Percentiles rank a stretch among this genome's conserved stretches.
These are phyloP conservation scores for Labeo calbasu DNA, from an alignment of 2,797 vertebrate genomes.

Conservation along the genomic window DNA sequence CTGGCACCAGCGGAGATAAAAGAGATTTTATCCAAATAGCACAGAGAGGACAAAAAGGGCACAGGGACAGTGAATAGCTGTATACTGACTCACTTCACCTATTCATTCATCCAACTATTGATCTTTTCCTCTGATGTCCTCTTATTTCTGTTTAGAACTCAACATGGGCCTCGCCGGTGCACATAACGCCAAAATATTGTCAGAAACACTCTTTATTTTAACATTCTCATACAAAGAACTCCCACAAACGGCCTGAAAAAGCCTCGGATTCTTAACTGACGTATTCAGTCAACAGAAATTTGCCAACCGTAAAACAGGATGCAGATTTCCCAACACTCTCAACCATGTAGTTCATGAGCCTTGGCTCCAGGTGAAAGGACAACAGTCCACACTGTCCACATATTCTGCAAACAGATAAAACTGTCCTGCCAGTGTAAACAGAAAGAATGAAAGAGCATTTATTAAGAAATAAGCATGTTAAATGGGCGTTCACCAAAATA, in stretches of 20 bases:
- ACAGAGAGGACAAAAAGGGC: slow-evolving; percentile 66
- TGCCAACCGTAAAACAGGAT: slow-evolving; percentile 2
- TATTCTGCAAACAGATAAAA: slow-evolving; percentile 55
- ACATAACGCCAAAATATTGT: not conserved
- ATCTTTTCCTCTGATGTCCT: slow-evolving; percentile 12
- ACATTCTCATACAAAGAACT: not conserved
- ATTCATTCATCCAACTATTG: slow-evolving; percentile 35
- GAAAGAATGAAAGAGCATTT: not conserved
- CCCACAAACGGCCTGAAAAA: not conserved
- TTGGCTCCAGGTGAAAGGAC: slow-evolving; percentile 48
- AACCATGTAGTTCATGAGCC: slow-evolving; percentile 48
- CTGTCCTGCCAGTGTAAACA: slow-evolving; percentile 17
- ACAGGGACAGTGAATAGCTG: slow-evolving; percentile 31
- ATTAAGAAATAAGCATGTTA: slow-evolving; percentile 42
- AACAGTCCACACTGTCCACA: slow-evolving; percentile 53
- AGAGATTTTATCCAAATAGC: slow-evolving; percentile 42
- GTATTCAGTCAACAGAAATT: slow-evolving; percentile 3
- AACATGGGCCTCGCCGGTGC: not conserved
- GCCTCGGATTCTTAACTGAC: slow-evolving; percentile 1
- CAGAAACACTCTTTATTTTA: not conserved
- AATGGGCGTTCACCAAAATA: slow-evolving; percentile 56
- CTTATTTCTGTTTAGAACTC: not conserved
- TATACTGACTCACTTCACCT: slow-evolving; percentile 21
- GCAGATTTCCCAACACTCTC: slow-evolving; percentile 5
- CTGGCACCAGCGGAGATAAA: slow-evolving; percentile 31